These are phyloP conservation scores for Ganaspis brasiliensis DNA, from an alignment of 2,888 invertebrate species.

Conservation along the genomic window DNA sequence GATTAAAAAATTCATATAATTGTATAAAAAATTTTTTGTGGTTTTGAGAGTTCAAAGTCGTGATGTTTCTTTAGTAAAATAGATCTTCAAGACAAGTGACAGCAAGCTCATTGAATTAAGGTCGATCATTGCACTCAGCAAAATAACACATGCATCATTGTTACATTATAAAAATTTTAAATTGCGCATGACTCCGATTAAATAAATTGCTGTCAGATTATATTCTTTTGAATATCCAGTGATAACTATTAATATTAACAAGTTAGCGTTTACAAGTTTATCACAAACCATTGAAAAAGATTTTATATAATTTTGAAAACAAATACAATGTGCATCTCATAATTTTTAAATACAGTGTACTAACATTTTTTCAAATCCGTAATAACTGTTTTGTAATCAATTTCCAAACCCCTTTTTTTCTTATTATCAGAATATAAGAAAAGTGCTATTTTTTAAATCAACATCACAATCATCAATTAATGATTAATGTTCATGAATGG, in stretches of 20 bases:
- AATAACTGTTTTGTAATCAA: no score
- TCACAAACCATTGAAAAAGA: neutral
- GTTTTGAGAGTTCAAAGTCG: neutral
- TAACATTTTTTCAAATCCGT: no score
- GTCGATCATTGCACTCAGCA: constrained; percentile 46
- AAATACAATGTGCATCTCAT: no score
- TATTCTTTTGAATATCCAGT: neutral
- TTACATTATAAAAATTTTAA: constrained; percentile 23
- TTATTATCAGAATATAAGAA: neutral
- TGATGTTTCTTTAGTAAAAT: neutral
- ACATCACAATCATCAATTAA: neutral
- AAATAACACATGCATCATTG: constrained; percentile 29
- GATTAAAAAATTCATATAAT: no score
- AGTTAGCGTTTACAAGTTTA: neutral
- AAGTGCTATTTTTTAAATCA: neutral
- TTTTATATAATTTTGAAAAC: no score
- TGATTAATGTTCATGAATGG: constrained; percentile 16
- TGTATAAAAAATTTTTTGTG: no score
- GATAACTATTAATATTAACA: neutral
- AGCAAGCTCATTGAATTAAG: constrained; percentile 43
- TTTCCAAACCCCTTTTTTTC: no score
- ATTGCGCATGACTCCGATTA: constrained; percentile 16
- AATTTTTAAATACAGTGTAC: no score
- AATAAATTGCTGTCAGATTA: constrained; percentile 21
- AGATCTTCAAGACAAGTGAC: constrained; percentile 3